Conservation (phyloP, 2,888 invertebrate species). For the Pyrochroa serraticornis region DNA sequence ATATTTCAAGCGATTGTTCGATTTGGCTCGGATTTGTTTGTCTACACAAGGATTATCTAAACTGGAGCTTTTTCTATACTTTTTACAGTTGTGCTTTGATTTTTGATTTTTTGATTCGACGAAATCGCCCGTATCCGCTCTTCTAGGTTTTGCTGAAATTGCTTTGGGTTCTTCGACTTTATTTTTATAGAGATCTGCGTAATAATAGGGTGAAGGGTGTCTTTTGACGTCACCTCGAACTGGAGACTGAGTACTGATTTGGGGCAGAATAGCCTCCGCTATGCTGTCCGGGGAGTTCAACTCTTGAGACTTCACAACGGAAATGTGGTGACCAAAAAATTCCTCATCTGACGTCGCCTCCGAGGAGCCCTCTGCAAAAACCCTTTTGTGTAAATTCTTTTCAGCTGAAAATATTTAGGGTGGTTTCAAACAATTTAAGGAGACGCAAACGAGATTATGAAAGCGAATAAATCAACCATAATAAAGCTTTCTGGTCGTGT, state of each 20-base stretch:
- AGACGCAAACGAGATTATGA: conserved; percentile 31
- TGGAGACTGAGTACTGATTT: conserved; percentile 59
- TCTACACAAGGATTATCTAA: conserved; percentile 46
- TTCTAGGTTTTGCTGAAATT: conserved; percentile 6
- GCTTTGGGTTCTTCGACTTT: conserved; percentile 43
- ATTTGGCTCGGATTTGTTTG: conserved; percentile 53
- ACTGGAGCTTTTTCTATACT: conserved; percentile 50
- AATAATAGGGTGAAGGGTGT: conserved; percentile 83
- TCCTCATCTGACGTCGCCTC: conserved; percentile 57
- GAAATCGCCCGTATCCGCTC: not conserved
- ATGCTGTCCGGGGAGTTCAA: conserved; percentile 75
- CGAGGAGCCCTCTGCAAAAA: conserved; percentile 55
- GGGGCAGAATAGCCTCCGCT: conserved; percentile 58
- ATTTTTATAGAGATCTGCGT: conserved; percentile 75
- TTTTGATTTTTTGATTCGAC: conserved; percentile 39
- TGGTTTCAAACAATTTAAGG: not conserved
- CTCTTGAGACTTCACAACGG: conserved; percentile 59
- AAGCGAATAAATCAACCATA: conserved; percentile 39
- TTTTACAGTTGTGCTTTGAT: conserved; percentile 36
- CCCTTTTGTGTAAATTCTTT: not conserved
- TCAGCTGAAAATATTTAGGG: too few relatives aligned
- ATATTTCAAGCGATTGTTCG: conserved; percentile 57
- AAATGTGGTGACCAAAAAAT: conserved; percentile 50
- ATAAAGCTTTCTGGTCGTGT: conserved; percentile 34
- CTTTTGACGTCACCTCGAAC: conserved; percentile 65